Base-by-base conservation (phyloP, 2,888 invertebrate genomes). In the Leucoma salicis region DNA sequence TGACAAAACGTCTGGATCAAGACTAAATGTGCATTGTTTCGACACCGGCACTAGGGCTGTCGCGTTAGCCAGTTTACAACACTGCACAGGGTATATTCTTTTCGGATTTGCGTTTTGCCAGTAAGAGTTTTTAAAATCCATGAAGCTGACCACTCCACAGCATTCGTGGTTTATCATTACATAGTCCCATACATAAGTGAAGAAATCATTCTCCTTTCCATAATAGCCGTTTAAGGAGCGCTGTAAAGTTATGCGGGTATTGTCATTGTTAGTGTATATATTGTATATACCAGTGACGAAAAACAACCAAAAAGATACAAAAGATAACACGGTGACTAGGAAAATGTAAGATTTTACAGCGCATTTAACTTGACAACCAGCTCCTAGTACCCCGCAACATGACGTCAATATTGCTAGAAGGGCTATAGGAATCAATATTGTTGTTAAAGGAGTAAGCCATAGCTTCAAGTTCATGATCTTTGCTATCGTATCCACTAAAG, bases 331-430 rank as follows among this genome's bases (percentile, higher is more conserved):
- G 0, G 82, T 73, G 0, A 79, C 78, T 1, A 87, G 72, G 21
- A 85, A 74, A 11, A 88, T 66, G 54, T 88, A 89, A 0, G 78
- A 65, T 46, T 87, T 84, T 1, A 86, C 63, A 0, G 87, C 86
- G 35, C 85, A 87, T 66, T 82, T 81, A 8, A 80, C 37, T 53
- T 67, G 78, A 47, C 85, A 88, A 0, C 84, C 83, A 0, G 88
- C 83, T 1, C 86, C 85, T 1, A 87, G 50, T 0, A 88, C 68
- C 0, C 89, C 89, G 42, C 86, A 89, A 37, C 85, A 85, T 0
- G 88, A 82, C 0, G 86, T 84, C 32, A 82, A 35, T 70, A 84
- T 80, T 0, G 77, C 66, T 0, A 85, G 13, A 0, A 65, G 27
- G 0, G 78, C 63, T 25, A 86, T 40, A 0, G 80, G 76, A 21